Evolutionary conservation across 2,888 invertebrate genomes (phyloP).

Genomic region (Drosophila phalerata): DNA sequence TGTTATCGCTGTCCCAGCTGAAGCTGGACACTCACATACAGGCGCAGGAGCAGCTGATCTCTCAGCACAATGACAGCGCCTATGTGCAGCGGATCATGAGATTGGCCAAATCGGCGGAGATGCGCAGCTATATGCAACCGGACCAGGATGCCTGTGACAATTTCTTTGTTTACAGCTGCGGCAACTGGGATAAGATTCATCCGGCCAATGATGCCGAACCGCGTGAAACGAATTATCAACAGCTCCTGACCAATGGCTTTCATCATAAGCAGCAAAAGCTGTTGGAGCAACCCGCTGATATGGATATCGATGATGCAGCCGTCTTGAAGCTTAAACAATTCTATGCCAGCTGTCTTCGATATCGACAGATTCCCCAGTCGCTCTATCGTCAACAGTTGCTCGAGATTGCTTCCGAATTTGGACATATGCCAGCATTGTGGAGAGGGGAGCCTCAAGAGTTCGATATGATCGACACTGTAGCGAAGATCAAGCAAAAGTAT

Average conservation of each 20-base stretch:
- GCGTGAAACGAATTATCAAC: constrained; percentile 75
- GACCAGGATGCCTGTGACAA: constrained; percentile 78
- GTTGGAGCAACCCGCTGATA: constrained; percentile 59
- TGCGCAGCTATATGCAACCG: constrained; percentile 80
- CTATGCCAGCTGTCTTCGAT: constrained; percentile 77
- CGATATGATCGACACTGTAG: constrained; percentile 78
- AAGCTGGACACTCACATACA: constrained; percentile 66
- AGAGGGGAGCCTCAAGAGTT: constrained; percentile 61
- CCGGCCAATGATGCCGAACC: constrained; percentile 69
- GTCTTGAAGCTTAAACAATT: constrained; percentile 77
- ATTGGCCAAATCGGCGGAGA: constrained; percentile 79
- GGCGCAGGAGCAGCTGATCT: constrained; percentile 68
- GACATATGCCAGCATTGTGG: constrained; percentile 76
- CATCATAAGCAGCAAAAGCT: constrained; percentile 74
- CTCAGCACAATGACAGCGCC: constrained; percentile 69
- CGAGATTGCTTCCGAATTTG: constrained; percentile 72
- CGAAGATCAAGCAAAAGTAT: constrained; percentile 71
- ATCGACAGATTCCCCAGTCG: constrained; percentile 34
- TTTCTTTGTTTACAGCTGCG: constrained; percentile 82
- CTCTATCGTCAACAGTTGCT: constrained; percentile 57
- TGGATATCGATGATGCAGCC: constrained; percentile 50
- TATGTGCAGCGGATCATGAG: constrained; percentile 80
- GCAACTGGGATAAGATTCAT: constrained; percentile 81
- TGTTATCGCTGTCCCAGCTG: constrained; percentile 52
- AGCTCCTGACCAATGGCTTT: constrained; percentile 68